phyloP scores from a whole-genome alignment of 2,113 vertebrate genomes.

The Eira barbara region DNA sequence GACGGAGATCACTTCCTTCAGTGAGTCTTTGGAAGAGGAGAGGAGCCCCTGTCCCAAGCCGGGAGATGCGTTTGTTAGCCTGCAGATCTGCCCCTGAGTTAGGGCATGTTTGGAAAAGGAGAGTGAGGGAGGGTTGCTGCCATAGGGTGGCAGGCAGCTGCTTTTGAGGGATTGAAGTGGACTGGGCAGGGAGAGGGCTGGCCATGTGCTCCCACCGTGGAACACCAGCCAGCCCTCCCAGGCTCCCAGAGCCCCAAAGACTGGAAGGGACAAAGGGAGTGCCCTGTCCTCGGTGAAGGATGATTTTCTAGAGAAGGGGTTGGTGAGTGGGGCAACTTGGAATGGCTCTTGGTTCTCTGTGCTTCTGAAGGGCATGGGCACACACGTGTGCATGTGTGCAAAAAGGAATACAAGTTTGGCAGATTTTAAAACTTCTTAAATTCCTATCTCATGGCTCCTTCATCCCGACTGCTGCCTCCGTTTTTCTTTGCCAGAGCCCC shows the following conservation, averaged over 20 bases:
- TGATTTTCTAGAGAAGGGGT: neutral
- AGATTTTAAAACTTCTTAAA: slow-evolving; percentile 40
- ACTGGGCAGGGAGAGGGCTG: slow-evolving; percentile 11
- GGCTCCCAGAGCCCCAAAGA: neutral
- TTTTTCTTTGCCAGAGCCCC: neutral
- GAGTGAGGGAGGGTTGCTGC: slow-evolving; percentile 58
- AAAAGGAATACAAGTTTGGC: neutral
- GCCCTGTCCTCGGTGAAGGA: neutral
- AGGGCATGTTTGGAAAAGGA: neutral
- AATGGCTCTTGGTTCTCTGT: neutral
- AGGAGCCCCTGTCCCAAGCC: neutral
- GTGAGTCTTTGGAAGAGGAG: neutral
- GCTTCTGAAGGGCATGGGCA: neutral
- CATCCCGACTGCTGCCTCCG: neutral
- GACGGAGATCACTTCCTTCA: neutral
- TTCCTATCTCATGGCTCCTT: neutral
- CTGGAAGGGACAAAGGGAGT: neutral
- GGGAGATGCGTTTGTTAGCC: neutral
- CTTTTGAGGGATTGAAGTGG: slow-evolving; percentile 71
- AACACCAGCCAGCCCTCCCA: neutral
- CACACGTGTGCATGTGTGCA: no score
- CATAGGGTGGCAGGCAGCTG: slow-evolving; percentile 42
- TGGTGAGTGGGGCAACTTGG: neutral
- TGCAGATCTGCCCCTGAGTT: neutral
- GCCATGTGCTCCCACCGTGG: neutral